Evolutionary conservation across 2,797 vertebrate genomes (phyloP).

Genomic region (Oophaga sylvatica): DNA sequence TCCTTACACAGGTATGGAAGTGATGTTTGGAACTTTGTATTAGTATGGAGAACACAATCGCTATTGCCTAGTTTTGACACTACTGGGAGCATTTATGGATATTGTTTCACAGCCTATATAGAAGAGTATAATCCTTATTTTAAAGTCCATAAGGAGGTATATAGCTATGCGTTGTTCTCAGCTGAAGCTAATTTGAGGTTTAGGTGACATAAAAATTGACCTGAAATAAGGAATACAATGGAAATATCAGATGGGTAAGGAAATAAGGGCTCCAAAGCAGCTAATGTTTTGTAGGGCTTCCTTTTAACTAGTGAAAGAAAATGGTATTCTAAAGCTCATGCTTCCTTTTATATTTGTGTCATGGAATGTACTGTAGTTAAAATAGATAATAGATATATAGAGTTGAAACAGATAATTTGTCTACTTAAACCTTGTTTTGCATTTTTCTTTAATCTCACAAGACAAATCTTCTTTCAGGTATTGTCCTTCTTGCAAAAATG

Average conservation of each 20-base stretch:
- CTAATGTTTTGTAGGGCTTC: neutral
- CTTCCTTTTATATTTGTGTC: neutral
- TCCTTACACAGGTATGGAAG: too few species aligned
- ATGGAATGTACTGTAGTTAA: neutral
- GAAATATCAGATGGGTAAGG: neutral
- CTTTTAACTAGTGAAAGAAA: neutral
- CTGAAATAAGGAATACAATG: neutral
- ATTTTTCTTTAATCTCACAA: neutral
- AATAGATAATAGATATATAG: neutral
- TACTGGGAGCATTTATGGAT: too few species aligned
- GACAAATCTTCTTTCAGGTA: conserved; percentile 81
- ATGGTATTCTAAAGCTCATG: neutral
- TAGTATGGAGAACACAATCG: too few species aligned
- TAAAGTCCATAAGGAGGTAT: too few species aligned
- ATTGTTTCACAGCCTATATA: too few species aligned
- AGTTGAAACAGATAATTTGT: neutral
- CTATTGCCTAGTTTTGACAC: too few species aligned
- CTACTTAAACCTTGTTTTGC: neutral
- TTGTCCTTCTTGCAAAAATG: conserved; percentile 98
- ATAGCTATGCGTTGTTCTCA: too few species aligned
- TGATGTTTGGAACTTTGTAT: too few species aligned
- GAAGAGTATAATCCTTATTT: too few species aligned
- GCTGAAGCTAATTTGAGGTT: neutral
- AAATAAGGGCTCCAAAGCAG: neutral
- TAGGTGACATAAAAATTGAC: neutral